Conservation (phyloP, 2,113 vertebrate species). For the Myocastor coypus region DNA sequence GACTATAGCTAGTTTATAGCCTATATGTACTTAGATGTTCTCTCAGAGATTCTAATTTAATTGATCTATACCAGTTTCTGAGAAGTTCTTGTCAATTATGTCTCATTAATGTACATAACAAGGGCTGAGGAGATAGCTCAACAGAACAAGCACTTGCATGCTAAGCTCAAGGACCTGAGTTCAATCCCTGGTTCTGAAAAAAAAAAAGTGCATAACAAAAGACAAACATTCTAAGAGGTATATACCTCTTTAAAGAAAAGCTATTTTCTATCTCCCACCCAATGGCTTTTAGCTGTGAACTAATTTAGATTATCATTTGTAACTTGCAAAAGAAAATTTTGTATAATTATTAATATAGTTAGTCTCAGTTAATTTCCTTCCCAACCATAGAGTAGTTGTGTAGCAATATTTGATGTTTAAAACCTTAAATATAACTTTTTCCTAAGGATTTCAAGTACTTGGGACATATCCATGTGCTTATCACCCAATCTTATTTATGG, state of each 20-base stretch:
- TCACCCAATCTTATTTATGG: neutral
- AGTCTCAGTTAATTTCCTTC: neutral
- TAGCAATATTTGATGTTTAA: conserved; percentile 1
- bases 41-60: neutral
- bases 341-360: neutral
- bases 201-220: too few relatives aligned
- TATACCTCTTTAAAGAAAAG: neutral
- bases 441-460: neutral
- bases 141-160: too few relatives aligned
- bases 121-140: too few relatives aligned
- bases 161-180: too few relatives aligned
- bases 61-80: neutral
- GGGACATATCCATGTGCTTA: neutral
- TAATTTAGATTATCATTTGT: neutral
- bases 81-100: neutral
- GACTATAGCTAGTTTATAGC: neutral
- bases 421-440: neutral
- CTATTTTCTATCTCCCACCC: neutral
- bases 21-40: neutral
- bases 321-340: neutral
- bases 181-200: too few relatives aligned
- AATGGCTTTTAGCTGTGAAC: neutral
- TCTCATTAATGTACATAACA: neutral
- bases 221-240: neutral
- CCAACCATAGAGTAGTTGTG: neutral